phyloP scores from a whole-genome alignment of 1,140 invertebrate species.

The Heterodera carotae region DNA sequence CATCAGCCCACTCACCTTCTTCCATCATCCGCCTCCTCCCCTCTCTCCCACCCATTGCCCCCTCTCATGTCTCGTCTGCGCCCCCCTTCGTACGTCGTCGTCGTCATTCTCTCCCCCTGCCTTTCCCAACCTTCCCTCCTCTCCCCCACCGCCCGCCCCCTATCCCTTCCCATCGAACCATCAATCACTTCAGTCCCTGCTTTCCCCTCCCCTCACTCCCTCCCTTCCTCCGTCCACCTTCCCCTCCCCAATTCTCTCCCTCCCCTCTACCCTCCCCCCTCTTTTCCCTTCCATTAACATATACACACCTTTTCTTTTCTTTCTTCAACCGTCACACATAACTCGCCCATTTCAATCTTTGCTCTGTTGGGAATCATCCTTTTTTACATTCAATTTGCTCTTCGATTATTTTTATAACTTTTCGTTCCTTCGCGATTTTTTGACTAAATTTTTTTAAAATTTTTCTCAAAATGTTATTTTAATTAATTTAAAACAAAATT shows the following conservation, averaged over 20 bases:
- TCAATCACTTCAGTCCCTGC: slow-evolving; percentile 1
- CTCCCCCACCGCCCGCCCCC: too few relatives aligned
- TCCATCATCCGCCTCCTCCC: not conserved
- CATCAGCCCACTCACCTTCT: not conserved
- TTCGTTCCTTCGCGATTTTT: slow-evolving; percentile 12
- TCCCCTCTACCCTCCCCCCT: too few relatives aligned
- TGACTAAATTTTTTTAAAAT: not conserved
- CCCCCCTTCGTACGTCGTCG: not conserved
- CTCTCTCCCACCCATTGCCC: not conserved
- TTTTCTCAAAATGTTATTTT: too few relatives aligned
- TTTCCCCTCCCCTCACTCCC: too few relatives aligned
- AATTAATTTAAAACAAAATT: too few relatives aligned
- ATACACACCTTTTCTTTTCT: not conserved
- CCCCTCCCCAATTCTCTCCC: not conserved
- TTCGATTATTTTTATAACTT: slow-evolving; percentile 18
- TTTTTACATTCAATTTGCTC: slow-evolving; percentile 1
- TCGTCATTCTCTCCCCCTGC: not conserved
- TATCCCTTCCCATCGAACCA: not conserved
- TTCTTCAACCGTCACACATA: not conserved
- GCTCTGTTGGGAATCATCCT: not conserved
- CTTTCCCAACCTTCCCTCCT: too few relatives aligned
- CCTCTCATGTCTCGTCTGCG: not conserved
- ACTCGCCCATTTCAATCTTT: not conserved
- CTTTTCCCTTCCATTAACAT: slow-evolving; percentile 2
- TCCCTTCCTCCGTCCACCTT: not conserved